phyloP scores from a whole-genome alignment of 2,888 invertebrate species.

The Crematogaster levior region DNA sequence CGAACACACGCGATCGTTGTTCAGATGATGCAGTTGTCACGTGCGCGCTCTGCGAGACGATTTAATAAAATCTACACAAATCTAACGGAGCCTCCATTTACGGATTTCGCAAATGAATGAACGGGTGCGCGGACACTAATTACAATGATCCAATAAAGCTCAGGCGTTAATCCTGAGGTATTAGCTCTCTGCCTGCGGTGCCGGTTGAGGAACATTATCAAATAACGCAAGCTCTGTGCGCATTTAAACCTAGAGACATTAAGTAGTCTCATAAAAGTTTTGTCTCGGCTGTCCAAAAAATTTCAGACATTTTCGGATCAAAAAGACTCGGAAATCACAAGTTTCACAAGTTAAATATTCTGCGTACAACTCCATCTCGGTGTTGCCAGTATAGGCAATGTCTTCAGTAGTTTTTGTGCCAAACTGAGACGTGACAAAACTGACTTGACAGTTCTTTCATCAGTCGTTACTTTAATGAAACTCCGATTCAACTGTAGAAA shows the following conservation, averaged over 20 bases:
- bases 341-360: constrained; percentile 8
- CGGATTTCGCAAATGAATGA: constrained; percentile 28
- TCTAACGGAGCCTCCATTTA: constrained; percentile 20
- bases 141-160: constrained; percentile 31
- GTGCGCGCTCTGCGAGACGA: not conserved
- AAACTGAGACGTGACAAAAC: not conserved
- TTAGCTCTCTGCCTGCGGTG: not conserved
- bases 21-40: constrained; percentile 2
- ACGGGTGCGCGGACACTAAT: not conserved
- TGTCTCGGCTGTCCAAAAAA: not conserved
- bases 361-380: not conserved
- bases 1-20: not conserved
- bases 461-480: not conserved
- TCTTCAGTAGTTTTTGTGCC: not conserved
- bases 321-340: not conserved
- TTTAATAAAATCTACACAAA: constrained; percentile 34
- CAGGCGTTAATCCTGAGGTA: constrained; percentile 18
- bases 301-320: not conserved
- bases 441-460: not conserved
- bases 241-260: constrained; percentile 38
- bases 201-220: constrained; percentile 4
- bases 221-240: not conserved
- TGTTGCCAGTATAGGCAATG: not conserved
- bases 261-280: not conserved
- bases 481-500: not conserved